Percentiles rank a stretch among this genome's conserved stretches.
Conservation (phyloP, 64 coral and sea anemone genomes). For the Trachythela sp. region DNA sequence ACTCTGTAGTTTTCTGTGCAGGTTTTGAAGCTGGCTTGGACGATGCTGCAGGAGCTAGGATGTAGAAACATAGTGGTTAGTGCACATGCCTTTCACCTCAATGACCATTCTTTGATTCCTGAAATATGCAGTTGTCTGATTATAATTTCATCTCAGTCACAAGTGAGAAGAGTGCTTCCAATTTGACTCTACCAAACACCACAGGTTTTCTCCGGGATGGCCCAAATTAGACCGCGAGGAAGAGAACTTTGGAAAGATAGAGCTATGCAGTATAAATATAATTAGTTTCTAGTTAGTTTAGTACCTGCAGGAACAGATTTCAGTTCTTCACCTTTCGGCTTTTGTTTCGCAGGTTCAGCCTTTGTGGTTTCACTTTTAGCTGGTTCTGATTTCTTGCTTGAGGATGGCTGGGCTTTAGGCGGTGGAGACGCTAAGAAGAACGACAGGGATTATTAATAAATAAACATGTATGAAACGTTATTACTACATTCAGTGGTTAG, state of each 20-base stretch:
- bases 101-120: no score
- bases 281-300: background rate
- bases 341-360: background rate
- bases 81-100: no score
- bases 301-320: background rate
- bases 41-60: background rate
- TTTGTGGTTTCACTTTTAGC: background rate
- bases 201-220: no score
- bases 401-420: background rate
- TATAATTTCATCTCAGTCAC: no score
- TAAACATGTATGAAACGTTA: background rate
- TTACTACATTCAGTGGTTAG: background rate
- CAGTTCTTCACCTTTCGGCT: background rate
- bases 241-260: background rate
- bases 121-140: no score
- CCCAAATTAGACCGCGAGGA: no score
- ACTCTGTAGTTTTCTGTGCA: background rate
- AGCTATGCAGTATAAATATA: background rate
- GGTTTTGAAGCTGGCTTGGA: background rate
- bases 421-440: background rate
- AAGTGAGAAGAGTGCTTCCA: no score
- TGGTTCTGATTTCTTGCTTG: background rate
- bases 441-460: background rate
- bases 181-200: no score
- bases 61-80: no score